phyloP scores from a whole-genome alignment of 2,888 invertebrate genomes.

The Lasiommata megera region DNA sequence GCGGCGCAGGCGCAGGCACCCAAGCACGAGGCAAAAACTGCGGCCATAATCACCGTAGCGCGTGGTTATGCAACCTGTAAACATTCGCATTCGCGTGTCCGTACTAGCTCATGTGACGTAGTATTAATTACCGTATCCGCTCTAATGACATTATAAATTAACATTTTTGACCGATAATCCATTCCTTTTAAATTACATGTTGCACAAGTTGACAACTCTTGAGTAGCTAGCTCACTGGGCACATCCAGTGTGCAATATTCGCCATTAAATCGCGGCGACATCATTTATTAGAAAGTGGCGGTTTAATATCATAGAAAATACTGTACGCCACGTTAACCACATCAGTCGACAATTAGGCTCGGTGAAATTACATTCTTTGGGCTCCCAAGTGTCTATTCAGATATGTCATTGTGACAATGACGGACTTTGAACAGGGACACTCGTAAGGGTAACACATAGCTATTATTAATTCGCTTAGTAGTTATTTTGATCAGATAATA shows the following conservation, averaged over 20 bases:
- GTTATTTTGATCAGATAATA: too few species aligned
- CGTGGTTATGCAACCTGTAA: constrained; percentile 41
- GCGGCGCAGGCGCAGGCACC: constrained; percentile 30
- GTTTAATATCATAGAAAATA: neutral
- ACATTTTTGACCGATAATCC: neutral
- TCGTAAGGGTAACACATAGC: too few species aligned
- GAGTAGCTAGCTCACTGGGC: neutral
- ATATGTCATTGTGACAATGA: too few species aligned
- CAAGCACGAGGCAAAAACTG: constrained; percentile 44
- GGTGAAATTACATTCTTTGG: neutral
- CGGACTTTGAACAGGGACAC: too few species aligned
- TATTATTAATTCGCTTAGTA: too few species aligned
- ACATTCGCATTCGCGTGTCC: constrained; percentile 44
- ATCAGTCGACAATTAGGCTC: constrained; percentile 5
- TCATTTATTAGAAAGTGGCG: constrained; percentile 11
- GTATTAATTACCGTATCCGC: constrained; percentile 43
- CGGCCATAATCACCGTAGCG: constrained; percentile 38
- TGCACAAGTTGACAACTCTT: neutral
- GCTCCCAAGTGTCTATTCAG: neutral
- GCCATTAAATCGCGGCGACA: neutral
- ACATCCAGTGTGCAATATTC: neutral
- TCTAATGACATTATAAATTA: constrained; percentile 31
- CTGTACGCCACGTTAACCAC: constrained; percentile 8
- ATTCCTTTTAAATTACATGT: neutral
- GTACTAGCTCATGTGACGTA: constrained; percentile 56